These are phyloP conservation scores for Zosterops pallidus DNA, from an alignment of 2,113 vertebrate genomes.

Conservation along the genomic window DNA sequence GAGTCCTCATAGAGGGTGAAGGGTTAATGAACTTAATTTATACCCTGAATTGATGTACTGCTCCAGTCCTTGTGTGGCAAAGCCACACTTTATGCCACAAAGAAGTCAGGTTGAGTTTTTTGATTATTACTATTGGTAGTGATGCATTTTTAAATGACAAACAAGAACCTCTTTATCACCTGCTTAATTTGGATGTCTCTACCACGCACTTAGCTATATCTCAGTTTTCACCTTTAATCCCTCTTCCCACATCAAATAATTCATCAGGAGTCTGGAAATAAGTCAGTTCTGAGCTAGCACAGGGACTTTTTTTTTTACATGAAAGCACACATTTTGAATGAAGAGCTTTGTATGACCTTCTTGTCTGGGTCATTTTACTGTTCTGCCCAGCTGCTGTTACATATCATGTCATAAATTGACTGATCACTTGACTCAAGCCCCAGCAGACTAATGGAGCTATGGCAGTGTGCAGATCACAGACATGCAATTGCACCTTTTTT, in stretches of 20 bases:
- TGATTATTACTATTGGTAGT: neutral
- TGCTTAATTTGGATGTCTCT: neutral
- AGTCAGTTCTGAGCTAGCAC: neutral
- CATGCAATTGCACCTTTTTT: neutral
- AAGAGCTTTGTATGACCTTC: neutral
- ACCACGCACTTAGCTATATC: accelerated
- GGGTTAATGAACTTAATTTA: neutral
- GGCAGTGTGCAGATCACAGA: neutral
- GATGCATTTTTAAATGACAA: neutral
- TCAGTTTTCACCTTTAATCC: neutral
- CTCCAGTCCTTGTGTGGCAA: neutral
- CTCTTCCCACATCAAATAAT: neutral
- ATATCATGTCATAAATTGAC: neutral
- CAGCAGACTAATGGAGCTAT: neutral
- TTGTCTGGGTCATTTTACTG: neutral
- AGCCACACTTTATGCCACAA: neutral
- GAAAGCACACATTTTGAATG: neutral
- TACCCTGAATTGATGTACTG: neutral
- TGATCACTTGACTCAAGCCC: neutral
- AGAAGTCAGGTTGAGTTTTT: neutral
- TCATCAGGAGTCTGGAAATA: neutral
- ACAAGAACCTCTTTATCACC: neutral
- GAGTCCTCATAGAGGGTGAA: neutral
- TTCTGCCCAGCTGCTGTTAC: neutral
- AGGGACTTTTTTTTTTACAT: neutral